phyloP scores from a whole-genome alignment of 2,113 vertebrate species.

The Dicerorhinus sumatrensis region DNA sequence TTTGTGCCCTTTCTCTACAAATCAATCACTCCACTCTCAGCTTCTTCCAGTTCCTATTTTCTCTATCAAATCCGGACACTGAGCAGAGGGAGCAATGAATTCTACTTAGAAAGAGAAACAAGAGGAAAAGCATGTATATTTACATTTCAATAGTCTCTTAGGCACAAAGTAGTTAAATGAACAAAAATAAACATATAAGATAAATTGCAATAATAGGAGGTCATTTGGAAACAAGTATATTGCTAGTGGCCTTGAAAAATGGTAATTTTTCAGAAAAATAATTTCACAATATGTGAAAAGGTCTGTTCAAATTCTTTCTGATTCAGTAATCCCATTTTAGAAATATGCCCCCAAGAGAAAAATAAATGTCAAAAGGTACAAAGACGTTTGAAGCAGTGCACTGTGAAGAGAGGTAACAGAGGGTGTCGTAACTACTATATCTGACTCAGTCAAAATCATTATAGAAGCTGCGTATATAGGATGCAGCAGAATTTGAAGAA shows the following conservation, averaged over 20 bases:
- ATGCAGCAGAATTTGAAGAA: not conserved
- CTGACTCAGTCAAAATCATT: not conserved
- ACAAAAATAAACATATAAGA: slow-evolving; percentile 13
- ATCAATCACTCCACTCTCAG: not conserved
- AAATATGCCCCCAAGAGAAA: slow-evolving; percentile 39
- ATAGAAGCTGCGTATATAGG: not conserved
- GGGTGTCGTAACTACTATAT: not conserved
- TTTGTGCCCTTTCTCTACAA: not conserved
- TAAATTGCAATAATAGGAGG: not conserved
- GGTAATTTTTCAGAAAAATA: slow-evolving; percentile 18
- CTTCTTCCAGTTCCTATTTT: not conserved
- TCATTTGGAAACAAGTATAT: slow-evolving; percentile 36
- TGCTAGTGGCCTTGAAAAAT: slow-evolving; percentile 1
- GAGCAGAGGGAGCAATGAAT: not conserved
- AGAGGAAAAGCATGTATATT: not conserved
- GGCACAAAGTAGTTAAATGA: not conserved
- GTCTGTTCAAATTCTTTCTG: slow-evolving; percentile 36
- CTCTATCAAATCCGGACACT: not conserved
- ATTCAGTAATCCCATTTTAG: slow-evolving; percentile 59
- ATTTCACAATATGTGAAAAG: slow-evolving; percentile 1
- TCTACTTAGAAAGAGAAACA: not conserved
- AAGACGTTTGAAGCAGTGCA: not conserved
- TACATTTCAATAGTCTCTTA: not conserved
- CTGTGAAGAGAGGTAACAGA: not conserved
- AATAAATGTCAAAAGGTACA: slow-evolving; percentile 34